Evolutionary conservation across 2,797 vertebrate genomes (phyloP).

Genomic region (Aphelocoma californica): DNA sequence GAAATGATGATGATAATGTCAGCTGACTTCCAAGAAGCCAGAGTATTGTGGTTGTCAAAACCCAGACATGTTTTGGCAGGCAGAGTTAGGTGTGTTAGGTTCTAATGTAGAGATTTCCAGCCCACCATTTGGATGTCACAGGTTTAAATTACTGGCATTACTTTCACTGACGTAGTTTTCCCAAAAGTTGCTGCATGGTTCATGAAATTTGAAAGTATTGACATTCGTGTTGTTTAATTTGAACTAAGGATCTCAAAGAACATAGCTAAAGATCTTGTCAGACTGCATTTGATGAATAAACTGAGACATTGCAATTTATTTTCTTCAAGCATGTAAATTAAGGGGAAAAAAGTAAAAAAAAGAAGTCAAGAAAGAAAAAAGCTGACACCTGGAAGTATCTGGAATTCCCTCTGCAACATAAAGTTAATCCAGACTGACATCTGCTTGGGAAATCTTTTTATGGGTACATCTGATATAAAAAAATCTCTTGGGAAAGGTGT

Average conservation of each 20-base stretch:
- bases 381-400: background rate
- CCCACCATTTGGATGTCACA: background rate
- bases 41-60: background rate
- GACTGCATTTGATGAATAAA: background rate
- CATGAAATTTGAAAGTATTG: background rate
- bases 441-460: background rate
- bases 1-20: background rate
- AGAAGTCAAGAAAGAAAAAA: background rate
- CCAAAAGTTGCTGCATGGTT: background rate
- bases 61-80: background rate
- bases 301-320: background rate
- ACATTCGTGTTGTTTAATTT: background rate
- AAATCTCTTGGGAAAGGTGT: background rate
- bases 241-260: background rate
- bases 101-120: background rate
- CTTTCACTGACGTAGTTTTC: background rate
- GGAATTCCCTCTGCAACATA: background rate
- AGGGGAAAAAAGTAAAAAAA: rapidly evolving
- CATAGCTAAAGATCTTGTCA: background rate
- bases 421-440: background rate
- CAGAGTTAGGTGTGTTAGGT: background rate
- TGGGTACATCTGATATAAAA: background rate
- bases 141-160: constrained; percentile 11
- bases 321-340: background rate
- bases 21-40: background rate